phyloP scores from a whole-genome alignment of 2,113 vertebrate species.

The Pluvianellus socialis region DNA sequence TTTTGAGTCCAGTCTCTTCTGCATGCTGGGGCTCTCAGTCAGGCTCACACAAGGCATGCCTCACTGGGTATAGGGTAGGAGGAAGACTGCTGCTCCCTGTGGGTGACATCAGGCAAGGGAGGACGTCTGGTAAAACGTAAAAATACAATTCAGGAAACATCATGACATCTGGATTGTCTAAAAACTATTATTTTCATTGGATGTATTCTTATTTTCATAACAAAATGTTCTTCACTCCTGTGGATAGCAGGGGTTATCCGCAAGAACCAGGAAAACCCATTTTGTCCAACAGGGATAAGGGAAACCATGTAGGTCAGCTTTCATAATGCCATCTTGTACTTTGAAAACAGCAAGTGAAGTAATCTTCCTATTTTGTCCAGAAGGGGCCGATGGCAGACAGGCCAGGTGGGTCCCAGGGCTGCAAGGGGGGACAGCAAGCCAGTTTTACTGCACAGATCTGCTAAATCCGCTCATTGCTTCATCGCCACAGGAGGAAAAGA shows the following conservation, averaged over 20 bases:
- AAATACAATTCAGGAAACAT: neutral
- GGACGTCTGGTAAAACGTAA: neutral
- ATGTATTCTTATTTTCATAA: neutral
- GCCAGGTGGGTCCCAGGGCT: neutral
- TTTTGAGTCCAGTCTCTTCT: neutral
- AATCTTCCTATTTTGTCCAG: neutral
- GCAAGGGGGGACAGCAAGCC: neutral
- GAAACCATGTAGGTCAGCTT: neutral
- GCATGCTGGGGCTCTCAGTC: neutral
- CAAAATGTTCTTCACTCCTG: neutral
- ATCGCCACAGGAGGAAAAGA: neutral
- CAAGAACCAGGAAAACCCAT: neutral
- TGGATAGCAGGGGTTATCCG: neutral
- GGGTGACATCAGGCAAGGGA: neutral
- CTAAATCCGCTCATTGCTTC: neutral
- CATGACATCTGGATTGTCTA: neutral
- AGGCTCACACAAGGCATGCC: neutral
- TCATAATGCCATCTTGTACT: neutral
- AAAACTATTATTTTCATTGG: neutral
- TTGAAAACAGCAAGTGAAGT: neutral
- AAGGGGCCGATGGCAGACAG: neutral
- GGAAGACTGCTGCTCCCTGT: neutral
- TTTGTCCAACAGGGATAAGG: neutral
- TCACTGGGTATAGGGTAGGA: neutral
- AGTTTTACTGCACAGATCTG: neutral